phyloP scores from a whole-genome alignment of 2,113 vertebrate genomes.

The Spilogale gracilis region DNA sequence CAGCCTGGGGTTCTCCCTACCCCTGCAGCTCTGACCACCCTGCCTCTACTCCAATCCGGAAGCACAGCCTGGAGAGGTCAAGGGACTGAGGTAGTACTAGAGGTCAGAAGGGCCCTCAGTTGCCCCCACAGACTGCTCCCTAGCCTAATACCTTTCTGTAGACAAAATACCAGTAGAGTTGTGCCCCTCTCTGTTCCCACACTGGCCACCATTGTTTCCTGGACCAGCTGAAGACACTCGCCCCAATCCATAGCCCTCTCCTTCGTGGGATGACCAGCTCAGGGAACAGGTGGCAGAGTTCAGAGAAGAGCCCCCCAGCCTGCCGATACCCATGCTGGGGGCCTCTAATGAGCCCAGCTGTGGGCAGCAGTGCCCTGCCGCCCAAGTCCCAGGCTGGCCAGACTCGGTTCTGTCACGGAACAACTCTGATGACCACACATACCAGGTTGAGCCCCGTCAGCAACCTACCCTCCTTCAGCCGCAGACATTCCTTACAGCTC shows the following conservation, averaged over 20 bases:
- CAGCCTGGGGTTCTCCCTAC: accelerated
- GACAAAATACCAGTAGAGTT: not conserved
- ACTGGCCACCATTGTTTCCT: not conserved
- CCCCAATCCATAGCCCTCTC: not conserved
- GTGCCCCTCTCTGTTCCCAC: not conserved
- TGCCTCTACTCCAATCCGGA: not conserved
- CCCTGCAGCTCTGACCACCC: not conserved
- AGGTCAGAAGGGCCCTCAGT: not conserved
- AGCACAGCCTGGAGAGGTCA: not conserved
- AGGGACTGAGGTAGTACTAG: not conserved
- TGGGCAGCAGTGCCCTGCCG: not conserved
- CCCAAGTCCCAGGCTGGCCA: accelerated
- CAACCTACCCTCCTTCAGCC: not conserved
- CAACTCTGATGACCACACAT: not conserved
- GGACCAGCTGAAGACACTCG: not conserved
- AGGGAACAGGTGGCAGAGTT: not conserved
- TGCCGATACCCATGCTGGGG: no score
- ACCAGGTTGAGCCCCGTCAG: not conserved
- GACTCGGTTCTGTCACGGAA: not conserved
- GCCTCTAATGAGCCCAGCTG: not conserved
- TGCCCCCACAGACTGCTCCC: not conserved
- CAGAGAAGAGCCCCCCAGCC: not conserved
- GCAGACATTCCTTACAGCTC: not conserved
- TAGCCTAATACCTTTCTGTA: not conserved
- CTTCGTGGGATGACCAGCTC: not conserved